Conservation (phyloP, 1,140 invertebrate genomes). For the Geopemphigus sp. region DNA sequence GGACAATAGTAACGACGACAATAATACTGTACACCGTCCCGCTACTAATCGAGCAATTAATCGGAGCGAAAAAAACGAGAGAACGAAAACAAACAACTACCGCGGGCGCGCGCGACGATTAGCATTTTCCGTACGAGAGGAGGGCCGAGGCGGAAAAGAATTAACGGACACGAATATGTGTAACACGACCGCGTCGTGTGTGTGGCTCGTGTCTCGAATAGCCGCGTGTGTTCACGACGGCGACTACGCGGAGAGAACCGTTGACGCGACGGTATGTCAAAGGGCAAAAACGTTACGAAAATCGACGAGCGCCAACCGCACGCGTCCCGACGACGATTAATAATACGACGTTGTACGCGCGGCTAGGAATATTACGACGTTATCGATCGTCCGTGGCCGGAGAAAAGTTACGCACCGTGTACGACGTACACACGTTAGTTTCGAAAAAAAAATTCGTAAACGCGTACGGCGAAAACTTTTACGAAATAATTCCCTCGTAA, state of each 20-base stretch:
- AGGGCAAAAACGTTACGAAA: conserved; percentile 6
- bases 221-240: neutral
- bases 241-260: neutral
- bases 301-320: neutral
- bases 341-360: neutral
- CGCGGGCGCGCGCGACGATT: neutral
- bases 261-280: conserved; percentile 4
- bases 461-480: no score
- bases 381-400: neutral
- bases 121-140: conserved; percentile 19
- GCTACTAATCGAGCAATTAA: conserved; percentile 14
- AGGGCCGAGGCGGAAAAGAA: neutral
- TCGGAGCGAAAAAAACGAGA: neutral
- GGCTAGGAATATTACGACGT: neutral
- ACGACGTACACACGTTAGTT: no score
- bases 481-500: no score
- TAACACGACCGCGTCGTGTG: neutral
- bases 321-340: neutral
- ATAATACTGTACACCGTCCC: neutral
- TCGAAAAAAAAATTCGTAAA: no score
- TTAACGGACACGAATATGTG: neutral
- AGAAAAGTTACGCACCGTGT: no score
- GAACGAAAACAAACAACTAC: neutral
- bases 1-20: no score
- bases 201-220: neutral